phyloP scores from a whole-genome alignment of 2,888 invertebrate genomes.

The Marasmarcha lunaedactyla region DNA sequence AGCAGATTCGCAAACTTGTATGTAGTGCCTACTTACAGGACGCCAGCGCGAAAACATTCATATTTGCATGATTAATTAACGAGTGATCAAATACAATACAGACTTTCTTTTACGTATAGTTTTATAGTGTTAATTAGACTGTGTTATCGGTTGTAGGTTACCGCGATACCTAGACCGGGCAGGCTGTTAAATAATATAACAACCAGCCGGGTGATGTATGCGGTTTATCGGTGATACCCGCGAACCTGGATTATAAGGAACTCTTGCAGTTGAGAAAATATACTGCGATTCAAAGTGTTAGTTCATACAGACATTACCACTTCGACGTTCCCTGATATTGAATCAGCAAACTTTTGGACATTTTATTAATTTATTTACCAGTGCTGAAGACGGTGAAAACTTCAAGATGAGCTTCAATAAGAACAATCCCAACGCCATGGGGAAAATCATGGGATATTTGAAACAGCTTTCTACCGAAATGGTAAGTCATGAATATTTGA shows the following conservation, averaged over 20 bases:
- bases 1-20: conserved; percentile 33
- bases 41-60: conserved; percentile 43
- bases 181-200: conserved; percentile 5
- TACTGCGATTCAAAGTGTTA: conserved; percentile 37
- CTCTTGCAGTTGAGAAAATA: conserved; percentile 19
- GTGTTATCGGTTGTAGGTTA: conserved; percentile 20
- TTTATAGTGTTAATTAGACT: conserved; percentile 35
- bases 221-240: conserved; percentile 33
- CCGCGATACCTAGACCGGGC: not conserved
- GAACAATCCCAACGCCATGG: conserved; percentile 62
- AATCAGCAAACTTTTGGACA: conserved; percentile 20
- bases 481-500: conserved; percentile 34
- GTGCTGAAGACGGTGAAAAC: conserved; percentile 21
- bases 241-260: conserved; percentile 52
- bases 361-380: conserved; percentile 7
- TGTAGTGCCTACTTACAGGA: conserved; percentile 44
- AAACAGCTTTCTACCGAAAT: conserved; percentile 64
- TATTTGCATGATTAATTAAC: conserved; percentile 25
- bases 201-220: conserved; percentile 39
- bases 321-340: conserved; percentile 52
- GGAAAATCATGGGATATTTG: conserved; percentile 63
- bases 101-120: not conserved
- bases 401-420: conserved; percentile 66
- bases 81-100: conserved; percentile 14
- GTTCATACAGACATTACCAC: conserved; percentile 47